Percentiles rank a stretch among this genome's conserved stretches.
Conservation (phyloP, 2,888 invertebrate genomes). For the Spodoptera exigua region DNA sequence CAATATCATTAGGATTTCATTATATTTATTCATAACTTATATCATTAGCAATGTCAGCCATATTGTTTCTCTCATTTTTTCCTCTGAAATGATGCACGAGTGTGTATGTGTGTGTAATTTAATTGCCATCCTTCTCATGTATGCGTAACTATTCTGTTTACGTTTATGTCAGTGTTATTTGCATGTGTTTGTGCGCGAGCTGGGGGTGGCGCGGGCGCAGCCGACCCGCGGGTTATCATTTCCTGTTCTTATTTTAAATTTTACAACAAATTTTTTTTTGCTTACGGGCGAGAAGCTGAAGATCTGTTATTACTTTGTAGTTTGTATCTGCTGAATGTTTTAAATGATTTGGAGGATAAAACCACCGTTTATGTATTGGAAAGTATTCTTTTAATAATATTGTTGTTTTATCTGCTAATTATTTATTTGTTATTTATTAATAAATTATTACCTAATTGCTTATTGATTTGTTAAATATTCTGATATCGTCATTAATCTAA, state of each 20-base stretch:
- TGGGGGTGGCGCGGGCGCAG: slow-evolving; percentile 73
- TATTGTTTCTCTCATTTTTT: neutral
- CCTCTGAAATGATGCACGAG: slow-evolving; percentile 11
- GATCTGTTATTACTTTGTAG: slow-evolving; percentile 58
- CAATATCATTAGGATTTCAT: neutral
- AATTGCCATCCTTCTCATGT: slow-evolving; percentile 61
- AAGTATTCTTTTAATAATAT: neutral
- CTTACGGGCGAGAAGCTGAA: slow-evolving; percentile 70
- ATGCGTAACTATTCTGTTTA: slow-evolving; percentile 57
- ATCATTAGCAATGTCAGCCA: too few relatives aligned
- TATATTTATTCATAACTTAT: too few relatives aligned
- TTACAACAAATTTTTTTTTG: slow-evolving; percentile 85
- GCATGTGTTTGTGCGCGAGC: slow-evolving; percentile 66
- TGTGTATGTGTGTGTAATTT: slow-evolving; percentile 57
- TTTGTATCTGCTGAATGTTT: slow-evolving; percentile 40
- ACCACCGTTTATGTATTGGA: neutral
- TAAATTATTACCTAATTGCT: too few relatives aligned
- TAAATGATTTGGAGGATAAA: slow-evolving; percentile 3
- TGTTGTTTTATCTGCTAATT: too few relatives aligned
- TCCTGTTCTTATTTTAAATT: slow-evolving; percentile 88
- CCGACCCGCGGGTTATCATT: slow-evolving; percentile 88
- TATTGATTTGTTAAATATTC: too few relatives aligned
- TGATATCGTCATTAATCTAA: too few relatives aligned
- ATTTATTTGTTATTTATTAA: too few relatives aligned
- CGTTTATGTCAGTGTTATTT: slow-evolving; percentile 59